These are phyloP conservation scores for Phrynocephalus guinanensis DNA, from an alignment of 2,797 vertebrate species.

Conservation along the genomic window DNA sequence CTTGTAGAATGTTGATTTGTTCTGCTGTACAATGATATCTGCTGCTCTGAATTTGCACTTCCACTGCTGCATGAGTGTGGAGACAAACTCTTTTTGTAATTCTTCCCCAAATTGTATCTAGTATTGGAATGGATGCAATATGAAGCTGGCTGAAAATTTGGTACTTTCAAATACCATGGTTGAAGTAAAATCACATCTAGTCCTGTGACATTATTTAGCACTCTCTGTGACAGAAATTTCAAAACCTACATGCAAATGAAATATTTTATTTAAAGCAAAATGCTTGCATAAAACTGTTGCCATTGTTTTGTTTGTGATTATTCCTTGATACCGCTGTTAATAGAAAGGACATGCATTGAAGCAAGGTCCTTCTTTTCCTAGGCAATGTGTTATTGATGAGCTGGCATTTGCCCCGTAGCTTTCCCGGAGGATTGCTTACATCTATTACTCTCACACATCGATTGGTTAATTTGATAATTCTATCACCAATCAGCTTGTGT, in stretches of 20 bases:
- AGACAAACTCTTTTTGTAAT: constrained; percentile 33
- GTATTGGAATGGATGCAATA: constrained; percentile 42
- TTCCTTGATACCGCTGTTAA: constrained; percentile 74
- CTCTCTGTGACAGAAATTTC: constrained; percentile 31
- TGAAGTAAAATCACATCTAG: constrained; percentile 35
- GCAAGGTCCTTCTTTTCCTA: constrained; percentile 77
- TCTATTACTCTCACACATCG: constrained; percentile 89
- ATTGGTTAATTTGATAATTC: constrained; percentile 98
- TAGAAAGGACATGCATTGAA: constrained; percentile 79
- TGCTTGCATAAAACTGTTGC: constrained; percentile 64
- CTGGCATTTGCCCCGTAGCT: constrained; percentile 90
- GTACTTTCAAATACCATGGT: constrained; percentile 48
- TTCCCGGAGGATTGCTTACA: constrained; percentile 85
- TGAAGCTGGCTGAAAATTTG: constrained; percentile 42
- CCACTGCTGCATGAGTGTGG: constrained; percentile 1
- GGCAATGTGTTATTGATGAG: constrained; percentile 88
- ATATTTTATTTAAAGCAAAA: constrained; percentile 57
- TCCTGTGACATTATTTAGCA: constrained; percentile 45
- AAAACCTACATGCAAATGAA: constrained; percentile 41
- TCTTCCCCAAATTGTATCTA: constrained; percentile 18
- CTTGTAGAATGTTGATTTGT: too few relatives aligned
- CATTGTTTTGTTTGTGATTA: constrained; percentile 70
- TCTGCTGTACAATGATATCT: constrained; percentile 1
- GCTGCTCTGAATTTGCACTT: constrained; percentile 23
- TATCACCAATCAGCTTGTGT: constrained; percentile 97